Conservation (phyloP, 2,113 vertebrate genomes). For the Hepsetus odoe region DNA sequence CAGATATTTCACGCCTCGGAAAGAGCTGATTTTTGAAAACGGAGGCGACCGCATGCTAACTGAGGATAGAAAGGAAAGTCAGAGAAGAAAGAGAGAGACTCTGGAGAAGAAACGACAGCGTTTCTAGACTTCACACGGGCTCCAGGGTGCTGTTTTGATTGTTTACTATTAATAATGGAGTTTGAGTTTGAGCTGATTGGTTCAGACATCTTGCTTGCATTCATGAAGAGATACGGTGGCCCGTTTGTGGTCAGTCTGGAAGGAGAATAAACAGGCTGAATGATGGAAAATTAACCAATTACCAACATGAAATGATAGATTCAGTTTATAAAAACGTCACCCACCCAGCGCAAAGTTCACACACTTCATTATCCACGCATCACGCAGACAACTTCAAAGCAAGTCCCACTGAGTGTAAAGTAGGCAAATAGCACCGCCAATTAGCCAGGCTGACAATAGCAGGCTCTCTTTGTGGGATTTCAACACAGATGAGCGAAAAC, state of each 20-base stretch:
- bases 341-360: conserved; percentile 27
- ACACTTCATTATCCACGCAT: conserved; percentile 9
- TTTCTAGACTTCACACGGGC: no score
- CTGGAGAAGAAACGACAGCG: neutral
- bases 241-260: neutral
- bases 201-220: neutral
- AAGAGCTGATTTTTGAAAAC: neutral
- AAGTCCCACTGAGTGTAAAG: neutral
- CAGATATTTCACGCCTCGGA: conserved; percentile 15
- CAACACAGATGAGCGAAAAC: neutral
- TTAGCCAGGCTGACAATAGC: neutral
- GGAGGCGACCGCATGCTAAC: neutral
- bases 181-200: neutral
- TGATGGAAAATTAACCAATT: neutral
- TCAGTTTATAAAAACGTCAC: neutral
- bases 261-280: neutral
- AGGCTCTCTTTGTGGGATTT: neutral
- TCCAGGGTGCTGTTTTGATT: neutral
- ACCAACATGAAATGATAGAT: neutral
- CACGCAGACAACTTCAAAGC: conserved; percentile 17
- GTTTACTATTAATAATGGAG: neutral
- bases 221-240: neutral
- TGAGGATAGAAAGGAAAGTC: neutral
- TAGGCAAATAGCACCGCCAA: conserved; percentile 23
- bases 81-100: neutral